phyloP scores from a whole-genome alignment of 2,797 vertebrate genomes.

The Peromyscus eremicus region DNA sequence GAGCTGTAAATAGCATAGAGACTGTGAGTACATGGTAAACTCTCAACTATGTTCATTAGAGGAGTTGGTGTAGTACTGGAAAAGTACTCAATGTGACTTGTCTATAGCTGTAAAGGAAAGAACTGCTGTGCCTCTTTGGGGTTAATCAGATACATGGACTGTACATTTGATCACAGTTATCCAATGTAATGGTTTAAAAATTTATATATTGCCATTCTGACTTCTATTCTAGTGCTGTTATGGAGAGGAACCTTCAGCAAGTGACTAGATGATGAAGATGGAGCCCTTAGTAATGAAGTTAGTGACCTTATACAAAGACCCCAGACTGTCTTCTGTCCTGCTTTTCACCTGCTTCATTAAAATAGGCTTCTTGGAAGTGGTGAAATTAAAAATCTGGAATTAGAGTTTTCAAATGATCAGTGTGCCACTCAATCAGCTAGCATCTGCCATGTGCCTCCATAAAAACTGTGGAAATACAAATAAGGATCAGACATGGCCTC shows the following conservation, averaged over 20 bases:
- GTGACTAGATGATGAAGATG: background rate
- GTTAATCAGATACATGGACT: background rate
- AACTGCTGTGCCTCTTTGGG: background rate
- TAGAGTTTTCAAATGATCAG: background rate
- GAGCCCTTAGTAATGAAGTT: background rate
- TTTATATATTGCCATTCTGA: background rate
- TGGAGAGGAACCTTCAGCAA: background rate
- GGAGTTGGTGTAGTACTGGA: background rate
- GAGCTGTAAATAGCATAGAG: background rate
- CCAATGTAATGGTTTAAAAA: background rate
- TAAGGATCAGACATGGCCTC: background rate
- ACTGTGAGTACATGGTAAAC: background rate
- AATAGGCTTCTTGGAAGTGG: background rate
- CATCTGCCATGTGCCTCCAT: background rate
- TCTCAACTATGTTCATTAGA: background rate
- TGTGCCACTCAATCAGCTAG: background rate
- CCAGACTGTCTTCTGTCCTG: background rate
- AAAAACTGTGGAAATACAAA: background rate
- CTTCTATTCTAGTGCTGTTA: background rate
- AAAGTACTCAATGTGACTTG: background rate
- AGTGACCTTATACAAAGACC: background rate
- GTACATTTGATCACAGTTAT: background rate
- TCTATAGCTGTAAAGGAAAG: background rate
- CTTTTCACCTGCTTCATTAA: background rate
- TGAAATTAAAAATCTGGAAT: constrained; percentile 23